Evolutionary conservation across 2,888 invertebrate species (phyloP), one percentile per base, ranked within the genome.

Genomic region (Hesperia comma): DNA sequence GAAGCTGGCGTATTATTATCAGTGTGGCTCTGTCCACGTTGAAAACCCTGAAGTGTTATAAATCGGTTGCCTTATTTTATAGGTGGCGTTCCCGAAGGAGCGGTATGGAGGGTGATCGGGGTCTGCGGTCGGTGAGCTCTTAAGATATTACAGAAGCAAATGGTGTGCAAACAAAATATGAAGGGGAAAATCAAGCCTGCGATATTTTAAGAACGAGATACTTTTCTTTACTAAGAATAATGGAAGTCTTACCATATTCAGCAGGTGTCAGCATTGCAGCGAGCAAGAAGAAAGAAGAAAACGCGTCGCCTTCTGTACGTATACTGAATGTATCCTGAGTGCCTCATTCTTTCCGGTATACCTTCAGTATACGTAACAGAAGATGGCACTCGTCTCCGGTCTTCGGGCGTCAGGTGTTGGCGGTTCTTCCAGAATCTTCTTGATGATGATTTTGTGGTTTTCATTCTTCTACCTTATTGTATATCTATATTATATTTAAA

Each of bases 261-360:
- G 54, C 43, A 60, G 66, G 37, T 66, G 17, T 54, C 21, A 43
- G 19, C 43, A 15, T n/a, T 33, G 32, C 41, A 33, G 53, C 17
- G 15, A 43, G 61, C 41, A 41, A 19, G 57, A 66, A 66, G 66
- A 66, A 82, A 83, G 93, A 91, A 93, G 94, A 91, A 71, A 82
- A 85, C 88, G 94, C 94, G 94, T 93, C 93, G 96, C 97, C 96
- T 97, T 98, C 97, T 98, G 97, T 96, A 98, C 98, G 98, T 98
- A 98, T 98, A 98, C 98, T 98, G 98, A 98, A 98, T 98, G 98
- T 98, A 98, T 98, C 98, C 98, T 98, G 98, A 98, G 98, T 97
- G 97, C 96, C 94, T 95, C 95, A 92, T 90, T 92, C 95, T 97
- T 96, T 98, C 98, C 98, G 98, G 98, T 98, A 98, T 98, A 98